Evolutionary conservation across 2,888 invertebrate genomes (phyloP).

Genomic region (Trimorus sp.): DNA sequence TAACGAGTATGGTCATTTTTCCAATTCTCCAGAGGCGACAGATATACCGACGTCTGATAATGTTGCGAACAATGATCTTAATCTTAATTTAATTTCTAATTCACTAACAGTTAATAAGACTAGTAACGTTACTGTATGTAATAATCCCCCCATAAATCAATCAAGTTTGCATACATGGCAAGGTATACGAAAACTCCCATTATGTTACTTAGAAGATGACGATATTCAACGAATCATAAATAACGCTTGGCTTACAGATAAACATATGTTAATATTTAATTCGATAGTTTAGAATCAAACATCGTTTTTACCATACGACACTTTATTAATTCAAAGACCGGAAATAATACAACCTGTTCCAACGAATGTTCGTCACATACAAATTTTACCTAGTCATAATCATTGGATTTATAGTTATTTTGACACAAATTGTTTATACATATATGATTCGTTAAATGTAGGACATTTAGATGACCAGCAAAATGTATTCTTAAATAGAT

Average conservation of each 20-base stretch:
- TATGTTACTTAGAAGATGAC: not conserved
- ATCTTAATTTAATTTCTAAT: no score
- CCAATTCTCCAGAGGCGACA: no score
- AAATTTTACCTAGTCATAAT: conserved; percentile 8
- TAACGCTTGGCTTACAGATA: conserved; percentile 9
- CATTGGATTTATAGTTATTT: conserved; percentile 20
- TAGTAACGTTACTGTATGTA: no score
- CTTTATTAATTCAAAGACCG: conserved; percentile 2
- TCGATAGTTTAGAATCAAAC: conserved; percentile 10
- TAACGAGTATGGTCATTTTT: no score
- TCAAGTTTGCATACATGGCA: no score
- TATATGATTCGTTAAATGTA: conserved; percentile 8
- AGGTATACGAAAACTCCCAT: not conserved
- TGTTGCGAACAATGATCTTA: no score
- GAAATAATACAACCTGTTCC: conserved; percentile 13
- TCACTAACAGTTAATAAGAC: no score
- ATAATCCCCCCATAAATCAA: no score
- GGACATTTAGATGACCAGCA: not conserved
- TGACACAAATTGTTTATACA: conserved; percentile 12
- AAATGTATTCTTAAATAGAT: no score
- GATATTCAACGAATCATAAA: not conserved
- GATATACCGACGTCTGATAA: no score
- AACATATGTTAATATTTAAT: conserved; percentile 6
- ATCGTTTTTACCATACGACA: conserved; percentile 9
- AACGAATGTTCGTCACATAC: conserved; percentile 4